These are phyloP conservation scores for Lophotis ruficrista DNA, from an alignment of 2,113 vertebrate species.

Conservation along the genomic window DNA sequence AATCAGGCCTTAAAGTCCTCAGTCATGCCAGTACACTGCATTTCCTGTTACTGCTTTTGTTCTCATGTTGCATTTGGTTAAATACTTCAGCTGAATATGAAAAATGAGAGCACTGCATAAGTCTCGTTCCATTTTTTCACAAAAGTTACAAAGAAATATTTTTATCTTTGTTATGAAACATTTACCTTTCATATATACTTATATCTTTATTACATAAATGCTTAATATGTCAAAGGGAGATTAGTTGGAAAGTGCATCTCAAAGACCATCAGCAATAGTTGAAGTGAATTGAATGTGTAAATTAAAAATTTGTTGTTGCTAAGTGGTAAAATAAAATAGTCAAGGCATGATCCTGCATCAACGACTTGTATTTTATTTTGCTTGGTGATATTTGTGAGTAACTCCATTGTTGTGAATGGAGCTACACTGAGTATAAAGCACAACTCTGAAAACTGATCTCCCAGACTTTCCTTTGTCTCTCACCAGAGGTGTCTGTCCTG, in stretches of 20 bases:
- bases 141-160: background rate
- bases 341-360: background rate
- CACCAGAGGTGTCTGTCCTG: background rate
- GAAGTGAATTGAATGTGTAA: background rate
- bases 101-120: background rate
- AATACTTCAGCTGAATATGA: background rate
- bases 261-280: background rate
- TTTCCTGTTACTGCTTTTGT: background rate
- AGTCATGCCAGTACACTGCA: background rate
- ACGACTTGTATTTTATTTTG: background rate
- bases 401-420: background rate
- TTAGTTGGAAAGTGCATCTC: background rate
- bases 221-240: background rate
- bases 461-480: background rate
- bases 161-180: background rate
- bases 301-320: background rate
- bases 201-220: background rate
- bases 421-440: background rate
- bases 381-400: background rate
- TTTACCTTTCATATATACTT: background rate
- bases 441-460: background rate
- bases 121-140: background rate
- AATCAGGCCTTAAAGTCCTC: background rate
- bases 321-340: background rate
- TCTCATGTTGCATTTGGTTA: background rate